These are phyloP conservation scores for Vandiemenella viatica DNA, from an alignment of 2,888 invertebrate genomes.

Conservation along the genomic window DNA sequence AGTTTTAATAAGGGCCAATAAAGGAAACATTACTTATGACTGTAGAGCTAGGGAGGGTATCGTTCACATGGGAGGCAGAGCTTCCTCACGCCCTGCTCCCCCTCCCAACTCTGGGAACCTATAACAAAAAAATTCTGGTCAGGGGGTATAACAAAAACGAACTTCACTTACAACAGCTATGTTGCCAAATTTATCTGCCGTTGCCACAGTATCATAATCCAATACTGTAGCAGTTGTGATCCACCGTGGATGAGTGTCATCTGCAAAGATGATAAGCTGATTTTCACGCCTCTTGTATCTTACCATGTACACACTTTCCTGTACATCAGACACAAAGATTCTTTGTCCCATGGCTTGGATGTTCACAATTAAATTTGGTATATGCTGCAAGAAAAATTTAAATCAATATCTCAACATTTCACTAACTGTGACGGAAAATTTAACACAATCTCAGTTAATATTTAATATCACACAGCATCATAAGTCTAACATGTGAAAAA, in stretches of 20 bases:
- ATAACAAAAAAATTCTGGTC: not conserved
- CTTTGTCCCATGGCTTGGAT: slow-evolving; percentile 90
- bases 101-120: too few relatives aligned
- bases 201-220: slow-evolving; percentile 92
- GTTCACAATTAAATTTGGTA: slow-evolving; percentile 86
- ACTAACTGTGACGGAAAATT: too few relatives aligned
- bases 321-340: slow-evolving; percentile 88
- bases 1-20: too few relatives aligned
- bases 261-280: slow-evolving; percentile 94
- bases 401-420: too few relatives aligned
- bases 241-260: slow-evolving; percentile 95
- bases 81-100: too few relatives aligned
- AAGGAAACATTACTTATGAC: too few relatives aligned
- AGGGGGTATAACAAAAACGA: not conserved
- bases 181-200: slow-evolving; percentile 97
- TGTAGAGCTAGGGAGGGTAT: too few relatives aligned
- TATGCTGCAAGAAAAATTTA: slow-evolving; percentile 62
- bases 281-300: slow-evolving; percentile 91
- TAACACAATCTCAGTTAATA: slow-evolving; percentile 2
- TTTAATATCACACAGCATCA: not conserved
- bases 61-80: too few relatives aligned
- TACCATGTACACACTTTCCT: slow-evolving; percentile 92
- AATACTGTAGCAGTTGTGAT: slow-evolving; percentile 81
- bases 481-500: slow-evolving; percentile 9
- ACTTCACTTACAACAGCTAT: slow-evolving; percentile 60